phyloP scores from a whole-genome alignment of 1,140 invertebrate genomes.

The Diorhabda sublineata region DNA sequence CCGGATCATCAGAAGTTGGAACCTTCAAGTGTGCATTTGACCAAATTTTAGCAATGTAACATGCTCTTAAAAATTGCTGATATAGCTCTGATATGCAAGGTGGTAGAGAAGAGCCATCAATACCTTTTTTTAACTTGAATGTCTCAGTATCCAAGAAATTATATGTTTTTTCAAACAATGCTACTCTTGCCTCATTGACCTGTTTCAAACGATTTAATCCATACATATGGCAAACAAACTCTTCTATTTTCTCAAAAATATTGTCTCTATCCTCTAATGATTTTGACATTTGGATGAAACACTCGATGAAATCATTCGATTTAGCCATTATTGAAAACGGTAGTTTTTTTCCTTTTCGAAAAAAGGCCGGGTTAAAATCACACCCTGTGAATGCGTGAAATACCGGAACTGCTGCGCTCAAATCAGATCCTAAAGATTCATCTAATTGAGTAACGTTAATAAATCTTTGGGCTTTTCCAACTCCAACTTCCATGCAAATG shows the following conservation, averaged over 20 bases:
- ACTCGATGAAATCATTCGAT: not conserved
- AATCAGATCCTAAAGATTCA: not conserved
- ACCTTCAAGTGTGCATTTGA: conserved; percentile 17
- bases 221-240: conserved; percentile 23
- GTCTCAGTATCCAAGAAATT: conserved; percentile 4
- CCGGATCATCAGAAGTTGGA: not conserved
- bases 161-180: conserved; percentile 21
- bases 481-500: conserved; percentile 32
- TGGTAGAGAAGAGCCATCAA: too few relatives aligned
- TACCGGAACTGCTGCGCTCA: not conserved
- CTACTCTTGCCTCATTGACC: conserved; percentile 14
- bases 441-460: conserved; percentile 29
- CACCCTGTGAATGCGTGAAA: not conserved
- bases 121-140: too few relatives aligned
- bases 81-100: conserved; percentile 21
- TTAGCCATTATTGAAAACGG: conserved; percentile 9
- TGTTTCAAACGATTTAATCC: conserved; percentile 10
- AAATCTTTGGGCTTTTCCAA: conserved; percentile 26
- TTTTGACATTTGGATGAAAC: not conserved
- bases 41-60: conserved; percentile 19
- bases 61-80: conserved; percentile 18
- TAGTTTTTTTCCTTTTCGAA: conserved; percentile 11
- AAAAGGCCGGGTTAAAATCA: conserved; percentile 8
- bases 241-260: conserved; percentile 13
- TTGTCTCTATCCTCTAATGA: conserved; percentile 8